A percentile compares a stretch with the other conserved stretches of the same genome.
Evolutionary conservation across 2,797 vertebrate genomes (phyloP).

Genomic region (Morelia viridis): DNA sequence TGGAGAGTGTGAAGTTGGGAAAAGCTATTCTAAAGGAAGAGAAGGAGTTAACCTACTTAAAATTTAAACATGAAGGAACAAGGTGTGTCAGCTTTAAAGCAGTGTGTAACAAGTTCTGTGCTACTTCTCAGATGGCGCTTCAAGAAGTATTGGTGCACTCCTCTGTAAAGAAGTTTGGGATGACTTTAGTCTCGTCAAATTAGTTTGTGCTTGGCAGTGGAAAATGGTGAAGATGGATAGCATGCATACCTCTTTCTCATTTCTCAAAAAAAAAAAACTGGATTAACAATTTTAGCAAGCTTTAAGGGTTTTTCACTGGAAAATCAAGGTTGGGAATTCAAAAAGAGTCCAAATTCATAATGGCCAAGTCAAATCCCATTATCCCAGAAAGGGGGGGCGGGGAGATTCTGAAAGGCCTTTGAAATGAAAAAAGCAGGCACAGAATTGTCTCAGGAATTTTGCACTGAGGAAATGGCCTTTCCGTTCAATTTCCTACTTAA

Average conservation of each 20-base stretch:
- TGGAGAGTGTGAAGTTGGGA: neutral
- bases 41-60: neutral
- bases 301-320: neutral
- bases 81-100: neutral
- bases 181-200: neutral
- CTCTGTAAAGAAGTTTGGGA: neutral
- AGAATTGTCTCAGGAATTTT: neutral
- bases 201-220: neutral
- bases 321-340: neutral
- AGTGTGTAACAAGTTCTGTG: neutral
- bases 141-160: neutral
- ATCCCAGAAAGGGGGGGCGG: neutral
- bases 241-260: neutral
- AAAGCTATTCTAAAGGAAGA: neutral
- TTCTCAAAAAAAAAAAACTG: neutral
- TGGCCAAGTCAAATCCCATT: neutral
- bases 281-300: neutral
- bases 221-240: neutral
- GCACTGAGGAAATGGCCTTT: neutral
- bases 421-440: neutral
- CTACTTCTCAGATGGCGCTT: neutral
- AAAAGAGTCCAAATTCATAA: neutral
- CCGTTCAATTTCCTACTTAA: conserved; percentile 30
- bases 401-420: neutral
- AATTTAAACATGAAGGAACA: neutral